Evolutionary conservation across 2,113 vertebrate genomes (phyloP).

Genomic region (Caloenas nicobarica): DNA sequence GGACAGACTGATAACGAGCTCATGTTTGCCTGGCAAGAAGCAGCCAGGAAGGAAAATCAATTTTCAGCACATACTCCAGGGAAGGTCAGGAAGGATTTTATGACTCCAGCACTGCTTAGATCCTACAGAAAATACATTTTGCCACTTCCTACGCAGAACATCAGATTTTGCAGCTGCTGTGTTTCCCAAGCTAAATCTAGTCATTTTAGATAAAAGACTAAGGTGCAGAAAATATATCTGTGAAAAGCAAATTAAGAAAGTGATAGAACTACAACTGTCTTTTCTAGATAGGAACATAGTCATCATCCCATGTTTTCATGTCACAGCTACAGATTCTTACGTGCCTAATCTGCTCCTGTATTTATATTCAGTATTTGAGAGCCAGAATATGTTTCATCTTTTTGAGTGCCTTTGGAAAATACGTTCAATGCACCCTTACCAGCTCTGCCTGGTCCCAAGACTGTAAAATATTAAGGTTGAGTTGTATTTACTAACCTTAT

Average conservation of each 20-base stretch:
- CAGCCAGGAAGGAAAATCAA: neutral
- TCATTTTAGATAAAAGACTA: neutral
- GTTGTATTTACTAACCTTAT: neutral
- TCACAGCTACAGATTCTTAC: neutral
- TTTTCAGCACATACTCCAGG: neutral
- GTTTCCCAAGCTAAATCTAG: neutral
- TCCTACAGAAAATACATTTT: neutral
- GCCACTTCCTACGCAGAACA: neutral
- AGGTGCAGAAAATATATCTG: neutral
- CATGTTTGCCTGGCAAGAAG: neutral
- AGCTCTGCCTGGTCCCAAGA: neutral
- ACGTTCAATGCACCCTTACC: neutral
- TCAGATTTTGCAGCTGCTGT: neutral
- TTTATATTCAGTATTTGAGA: neutral
- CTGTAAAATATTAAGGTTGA: neutral
- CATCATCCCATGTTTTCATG: neutral
- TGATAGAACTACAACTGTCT: neutral
- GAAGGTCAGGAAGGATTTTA: neutral
- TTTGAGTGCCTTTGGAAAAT: neutral
- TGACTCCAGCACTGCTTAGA: neutral
- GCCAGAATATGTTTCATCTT: neutral
- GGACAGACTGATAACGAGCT: neutral
- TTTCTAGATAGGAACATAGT: neutral
- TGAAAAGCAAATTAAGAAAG: neutral
- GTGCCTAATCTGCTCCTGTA: neutral